Base-by-base conservation (phyloP, 2,888 invertebrate genomes). In the Leucoma salicis region DNA sequence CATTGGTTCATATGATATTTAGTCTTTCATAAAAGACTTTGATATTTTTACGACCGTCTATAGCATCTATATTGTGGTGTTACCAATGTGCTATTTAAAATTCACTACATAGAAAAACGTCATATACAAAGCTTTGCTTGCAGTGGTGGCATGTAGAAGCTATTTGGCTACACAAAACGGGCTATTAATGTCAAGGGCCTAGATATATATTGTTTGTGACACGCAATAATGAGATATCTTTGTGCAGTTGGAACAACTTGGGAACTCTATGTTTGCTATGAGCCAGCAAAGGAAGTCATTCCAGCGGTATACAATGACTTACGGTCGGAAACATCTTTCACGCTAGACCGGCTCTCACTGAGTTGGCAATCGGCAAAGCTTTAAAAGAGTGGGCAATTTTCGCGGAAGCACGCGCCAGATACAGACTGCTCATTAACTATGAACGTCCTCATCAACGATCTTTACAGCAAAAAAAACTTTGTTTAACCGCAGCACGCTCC, bases 371-470 rank as follows among this genome's bases (percentile, higher is more conserved):
- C 79, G 72, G 66, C 61, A 53, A 25, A 70, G 66, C 63, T 59
- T 76, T 56, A 75, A 75, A 76, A 86, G 77, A 79, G 78, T 73
- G 74, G 84, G 87, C 81, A 86, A 87, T 88, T 86, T 86, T 71
- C 72, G 66, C 67, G 61, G 77, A 73, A 80, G 77, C 83, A 80
- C 82, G 75, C 79, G 58, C 71, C 82, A 85, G 85, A 85, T 84
- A 84, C 84, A 78, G 71, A 75, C 72, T 80, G 80, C 87, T 88
- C 88, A 88, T 89, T 87, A 88, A 89, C 81, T 88, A 89, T 89
- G 87, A 87, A 87, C 81, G 79, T 65, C 74, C 80, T 88, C 88
- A 87, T 88, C 87, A 88, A 84, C 60, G 84, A 77, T 78, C 82
- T 80, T 86, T 84, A 84, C 78, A 78, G 73, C 52, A 72, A 82